Percentiles rank a stretch among this genome's conserved stretches.
phyloP scores from a whole-genome alignment of 2,797 vertebrate genomes.

The Stomatorhinus walkeri region DNA sequence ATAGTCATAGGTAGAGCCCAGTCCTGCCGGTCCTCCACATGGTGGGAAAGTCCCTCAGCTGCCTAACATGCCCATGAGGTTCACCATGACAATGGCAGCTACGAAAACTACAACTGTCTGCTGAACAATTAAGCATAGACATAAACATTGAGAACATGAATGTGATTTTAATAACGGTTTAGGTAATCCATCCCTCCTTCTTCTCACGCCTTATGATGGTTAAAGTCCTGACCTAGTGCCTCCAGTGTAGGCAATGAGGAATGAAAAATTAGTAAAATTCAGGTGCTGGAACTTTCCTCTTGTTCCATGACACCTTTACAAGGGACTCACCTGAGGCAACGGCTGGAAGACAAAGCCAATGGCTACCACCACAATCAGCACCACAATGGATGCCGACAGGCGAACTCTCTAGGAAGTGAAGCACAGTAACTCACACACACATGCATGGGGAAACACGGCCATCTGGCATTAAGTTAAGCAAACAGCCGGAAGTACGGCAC shows the following conservation, averaged over 20 bases:
- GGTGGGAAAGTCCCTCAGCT: slow-evolving; percentile 71
- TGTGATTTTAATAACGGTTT: background rate
- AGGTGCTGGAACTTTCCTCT: background rate
- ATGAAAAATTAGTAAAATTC: background rate
- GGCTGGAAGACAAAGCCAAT: slow-evolving; percentile 86
- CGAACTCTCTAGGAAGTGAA: slow-evolving; percentile 72
- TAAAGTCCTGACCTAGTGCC: background rate
- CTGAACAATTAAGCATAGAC: background rate
- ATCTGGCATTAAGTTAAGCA: slow-evolving; percentile 17
- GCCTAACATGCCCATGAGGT: slow-evolving; percentile 90
- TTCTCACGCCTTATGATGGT: background rate
- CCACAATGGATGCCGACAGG: slow-evolving; percentile 76
- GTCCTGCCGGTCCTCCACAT: slow-evolving; percentile 65
- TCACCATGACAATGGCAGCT: slow-evolving; percentile 87
- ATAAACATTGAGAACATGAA: background rate
- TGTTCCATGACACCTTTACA: background rate
- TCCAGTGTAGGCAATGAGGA: background rate
- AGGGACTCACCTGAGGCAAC: slow-evolving; percentile 79
- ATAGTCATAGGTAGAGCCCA: background rate
- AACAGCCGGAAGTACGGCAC: background rate
- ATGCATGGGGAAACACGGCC: background rate
- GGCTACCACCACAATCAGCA: slow-evolving; percentile 84
- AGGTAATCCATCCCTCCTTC: background rate
- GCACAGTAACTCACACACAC: background rate
- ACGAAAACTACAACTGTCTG: background rate